Evolutionary conservation across 2,797 vertebrate genomes (phyloP).

Genomic region (Linurgus olivaceus): DNA sequence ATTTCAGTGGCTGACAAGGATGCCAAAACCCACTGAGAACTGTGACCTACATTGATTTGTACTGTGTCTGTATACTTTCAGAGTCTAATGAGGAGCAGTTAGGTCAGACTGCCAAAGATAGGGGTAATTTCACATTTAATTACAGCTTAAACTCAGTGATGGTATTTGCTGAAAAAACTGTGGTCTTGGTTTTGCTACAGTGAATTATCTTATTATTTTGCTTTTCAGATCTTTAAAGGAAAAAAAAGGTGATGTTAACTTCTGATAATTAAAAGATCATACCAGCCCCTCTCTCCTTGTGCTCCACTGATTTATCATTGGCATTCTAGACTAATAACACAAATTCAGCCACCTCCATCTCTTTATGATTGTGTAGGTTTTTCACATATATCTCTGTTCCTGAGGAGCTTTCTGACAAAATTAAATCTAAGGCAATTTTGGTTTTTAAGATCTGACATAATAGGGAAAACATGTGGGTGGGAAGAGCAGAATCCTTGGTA

Average conservation of each 20-base stretch:
- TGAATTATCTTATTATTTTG: conserved; percentile 17
- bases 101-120: neutral
- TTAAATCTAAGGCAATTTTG: neutral
- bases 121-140: conserved; percentile 34
- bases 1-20: conserved; percentile 29
- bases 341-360: neutral
- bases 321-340: neutral
- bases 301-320: conserved; percentile 4
- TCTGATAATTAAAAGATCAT: neutral
- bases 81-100: conserved; percentile 41
- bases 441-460: neutral
- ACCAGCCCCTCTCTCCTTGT: neutral
- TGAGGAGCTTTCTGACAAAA: neutral
- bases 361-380: neutral
- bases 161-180: neutral
- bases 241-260: neutral
- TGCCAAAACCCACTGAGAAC: conserved; percentile 17
- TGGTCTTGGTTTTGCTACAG: conserved; percentile 2
- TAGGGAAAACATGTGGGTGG: neutral
- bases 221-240: neutral
- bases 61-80: neutral
- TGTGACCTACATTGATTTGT: neutral
- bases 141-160: conserved; percentile 34
- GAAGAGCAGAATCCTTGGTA: neutral
- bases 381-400: neutral